Evolutionary conservation across 2,888 invertebrate species (phyloP).

Genomic region (Drosophila mimetica): DNA sequence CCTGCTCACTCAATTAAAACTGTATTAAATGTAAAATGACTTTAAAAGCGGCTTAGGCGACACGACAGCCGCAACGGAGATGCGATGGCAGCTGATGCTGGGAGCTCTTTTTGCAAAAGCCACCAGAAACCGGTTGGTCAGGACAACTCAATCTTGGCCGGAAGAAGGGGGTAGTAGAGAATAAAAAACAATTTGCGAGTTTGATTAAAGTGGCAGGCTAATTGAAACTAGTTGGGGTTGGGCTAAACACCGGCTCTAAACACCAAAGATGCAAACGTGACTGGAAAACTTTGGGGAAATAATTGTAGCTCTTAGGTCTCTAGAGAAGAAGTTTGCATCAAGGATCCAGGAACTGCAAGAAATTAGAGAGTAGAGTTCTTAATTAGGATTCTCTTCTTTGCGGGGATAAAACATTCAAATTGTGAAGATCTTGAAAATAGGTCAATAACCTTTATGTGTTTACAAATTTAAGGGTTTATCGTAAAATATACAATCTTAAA

Average conservation of each 20-base stretch:
- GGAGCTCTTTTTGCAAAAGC: background rate
- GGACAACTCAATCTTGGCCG: conserved; percentile 65
- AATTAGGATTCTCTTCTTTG: background rate
- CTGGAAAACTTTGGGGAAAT: conserved; percentile 9
- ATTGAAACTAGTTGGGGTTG: conserved; percentile 62
- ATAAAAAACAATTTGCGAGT: conserved; percentile 64
- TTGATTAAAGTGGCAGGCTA: conserved; percentile 65
- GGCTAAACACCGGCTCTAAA: conserved; percentile 13
- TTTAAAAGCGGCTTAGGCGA: conserved; percentile 51
- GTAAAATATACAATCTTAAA: background rate
- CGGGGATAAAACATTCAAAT: background rate
- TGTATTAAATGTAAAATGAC: conserved; percentile 74
- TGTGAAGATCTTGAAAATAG: too few species aligned
- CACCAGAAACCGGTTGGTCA: conserved; percentile 41
- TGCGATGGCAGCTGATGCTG: conserved; percentile 13
- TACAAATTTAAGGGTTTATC: background rate
- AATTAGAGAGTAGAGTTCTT: background rate
- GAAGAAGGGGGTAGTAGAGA: conserved; percentile 6
- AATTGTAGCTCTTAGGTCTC: conserved; percentile 3
- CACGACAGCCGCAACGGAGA: conserved; percentile 24
- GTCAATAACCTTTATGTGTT: background rate
- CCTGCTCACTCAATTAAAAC: conserved; percentile 67
- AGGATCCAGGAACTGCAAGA: too few species aligned
- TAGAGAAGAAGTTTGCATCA: background rate
- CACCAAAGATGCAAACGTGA: conserved; percentile 16